A percentile compares a stretch with the other conserved stretches of the same genome.
These are phyloP conservation scores for Phasia obesa DNA, from an alignment of 2,888 invertebrate species.

Conservation along the genomic window DNA sequence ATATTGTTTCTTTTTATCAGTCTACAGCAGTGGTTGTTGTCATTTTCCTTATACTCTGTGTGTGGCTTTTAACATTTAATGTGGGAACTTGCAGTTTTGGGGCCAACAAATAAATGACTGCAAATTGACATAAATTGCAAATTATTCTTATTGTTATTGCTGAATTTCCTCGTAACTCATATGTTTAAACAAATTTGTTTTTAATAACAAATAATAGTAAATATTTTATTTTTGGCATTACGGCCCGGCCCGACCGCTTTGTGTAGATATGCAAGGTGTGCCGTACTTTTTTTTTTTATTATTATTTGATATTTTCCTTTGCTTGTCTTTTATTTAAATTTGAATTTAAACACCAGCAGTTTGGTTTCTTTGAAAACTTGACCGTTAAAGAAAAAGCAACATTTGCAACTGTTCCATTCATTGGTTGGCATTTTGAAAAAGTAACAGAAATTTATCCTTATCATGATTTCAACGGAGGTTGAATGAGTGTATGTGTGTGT, in stretches of 20 bases:
- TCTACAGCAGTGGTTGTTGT: background rate
- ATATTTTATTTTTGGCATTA: too few relatives aligned
- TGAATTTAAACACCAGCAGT: conserved; percentile 56
- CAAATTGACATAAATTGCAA: conserved; percentile 21
- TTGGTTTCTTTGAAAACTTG: conserved; percentile 45
- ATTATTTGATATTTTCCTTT: background rate
- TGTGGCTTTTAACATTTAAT: background rate
- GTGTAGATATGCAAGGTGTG: conserved; percentile 40
- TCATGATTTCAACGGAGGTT: conserved; percentile 53
- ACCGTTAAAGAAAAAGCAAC: conserved; percentile 47
- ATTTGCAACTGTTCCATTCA: conserved; percentile 28
- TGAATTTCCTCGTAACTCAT: background rate
- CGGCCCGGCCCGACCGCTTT: too few relatives aligned
- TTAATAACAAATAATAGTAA: conserved; percentile 38
- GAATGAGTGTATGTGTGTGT: background rate
- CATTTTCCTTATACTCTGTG: background rate
- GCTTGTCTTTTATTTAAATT: conserved; percentile 29
- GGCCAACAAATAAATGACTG: background rate
- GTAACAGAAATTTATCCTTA: conserved; percentile 50
- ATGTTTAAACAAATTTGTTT: conserved; percentile 36
- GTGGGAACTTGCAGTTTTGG: conserved; percentile 3
- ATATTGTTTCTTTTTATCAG: background rate
- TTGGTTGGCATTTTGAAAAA: conserved; percentile 47
- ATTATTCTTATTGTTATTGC: conserved; percentile 1
- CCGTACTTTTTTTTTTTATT: background rate